Evolutionary conservation across 2,888 invertebrate genomes (phyloP).

Genomic region (Drosophila lutescens): DNA sequence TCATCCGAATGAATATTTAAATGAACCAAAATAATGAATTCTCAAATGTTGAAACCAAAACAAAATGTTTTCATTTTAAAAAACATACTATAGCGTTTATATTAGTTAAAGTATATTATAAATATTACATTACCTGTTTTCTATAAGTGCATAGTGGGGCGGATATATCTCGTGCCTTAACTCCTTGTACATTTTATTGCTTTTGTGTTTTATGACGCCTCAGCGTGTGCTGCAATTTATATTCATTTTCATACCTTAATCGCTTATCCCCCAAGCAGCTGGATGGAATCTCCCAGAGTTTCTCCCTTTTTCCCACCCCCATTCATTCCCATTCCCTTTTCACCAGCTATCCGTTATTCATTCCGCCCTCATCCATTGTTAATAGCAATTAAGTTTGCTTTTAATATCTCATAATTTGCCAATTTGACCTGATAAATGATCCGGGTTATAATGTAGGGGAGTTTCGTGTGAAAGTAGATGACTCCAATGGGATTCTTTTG

Average conservation of each 20-base stretch:
- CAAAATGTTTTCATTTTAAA: too few relatives aligned
- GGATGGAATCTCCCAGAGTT: slow-evolving; percentile 4
- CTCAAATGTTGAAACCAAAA: too few relatives aligned
- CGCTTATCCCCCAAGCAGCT: slow-evolving; percentile 33
- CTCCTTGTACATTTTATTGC: slow-evolving; percentile 39
- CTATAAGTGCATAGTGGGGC: slow-evolving; percentile 1
- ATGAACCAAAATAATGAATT: too few relatives aligned
- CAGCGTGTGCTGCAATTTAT: slow-evolving; percentile 62
- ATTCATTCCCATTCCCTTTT: not conserved
- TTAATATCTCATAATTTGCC: slow-evolving; percentile 36
- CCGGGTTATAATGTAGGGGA: not conserved
- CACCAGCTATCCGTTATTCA: not conserved
- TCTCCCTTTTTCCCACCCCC: not conserved
- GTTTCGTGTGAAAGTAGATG: not conserved
- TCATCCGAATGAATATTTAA: too few relatives aligned
- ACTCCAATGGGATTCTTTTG: not conserved
- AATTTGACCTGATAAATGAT: slow-evolving; percentile 21
- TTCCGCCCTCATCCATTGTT: slow-evolving; percentile 16
- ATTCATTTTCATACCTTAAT: slow-evolving; percentile 52
- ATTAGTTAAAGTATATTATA: too few relatives aligned
- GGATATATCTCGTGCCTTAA: slow-evolving; percentile 8
- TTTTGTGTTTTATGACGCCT: slow-evolving; percentile 62
- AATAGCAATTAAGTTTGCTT: slow-evolving; percentile 32
- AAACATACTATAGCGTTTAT: too few relatives aligned
- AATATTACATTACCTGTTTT: not conserved